phyloP scores from a whole-genome alignment of 2,797 vertebrate species.

The Oceanodroma leucorhoa region DNA sequence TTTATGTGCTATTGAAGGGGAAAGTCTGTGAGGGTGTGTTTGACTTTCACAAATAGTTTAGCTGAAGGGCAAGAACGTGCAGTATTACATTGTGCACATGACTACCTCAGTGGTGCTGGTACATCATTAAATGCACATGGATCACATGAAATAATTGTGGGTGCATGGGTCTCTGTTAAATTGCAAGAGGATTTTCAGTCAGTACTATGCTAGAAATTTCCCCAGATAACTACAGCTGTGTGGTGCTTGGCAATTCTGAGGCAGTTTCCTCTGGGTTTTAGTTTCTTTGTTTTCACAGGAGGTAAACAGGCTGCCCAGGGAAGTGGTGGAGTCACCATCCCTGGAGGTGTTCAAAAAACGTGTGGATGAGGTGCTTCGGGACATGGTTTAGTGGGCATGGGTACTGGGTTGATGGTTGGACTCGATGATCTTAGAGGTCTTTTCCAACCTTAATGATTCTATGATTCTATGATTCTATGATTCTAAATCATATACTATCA shows the following conservation, averaged over 20 bases:
- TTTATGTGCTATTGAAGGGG: neutral
- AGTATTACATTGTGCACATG: neutral
- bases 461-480: too few relatives aligned
- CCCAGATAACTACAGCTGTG: neutral
- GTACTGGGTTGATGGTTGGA: too few relatives aligned
- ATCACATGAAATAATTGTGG: neutral
- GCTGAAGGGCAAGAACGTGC: neutral
- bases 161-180: neutral
- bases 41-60: neutral
- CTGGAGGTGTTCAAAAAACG: too few relatives aligned
- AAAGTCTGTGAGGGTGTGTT: neutral
- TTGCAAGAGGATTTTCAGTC: neutral
- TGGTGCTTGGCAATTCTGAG: neutral
- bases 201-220: neutral
- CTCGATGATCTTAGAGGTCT: too few relatives aligned
- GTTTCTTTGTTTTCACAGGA: neutral
- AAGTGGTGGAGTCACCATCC: too few relatives aligned
- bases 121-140: neutral
- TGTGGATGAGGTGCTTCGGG: too few relatives aligned
- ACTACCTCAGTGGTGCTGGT: neutral
- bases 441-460: too few relatives aligned
- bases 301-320: too few relatives aligned
- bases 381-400: too few relatives aligned
- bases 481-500: neutral
- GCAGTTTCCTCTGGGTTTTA: neutral